Base-by-base conservation (phyloP, 2,888 invertebrate genomes). In the Heliconius aoede region DNA sequence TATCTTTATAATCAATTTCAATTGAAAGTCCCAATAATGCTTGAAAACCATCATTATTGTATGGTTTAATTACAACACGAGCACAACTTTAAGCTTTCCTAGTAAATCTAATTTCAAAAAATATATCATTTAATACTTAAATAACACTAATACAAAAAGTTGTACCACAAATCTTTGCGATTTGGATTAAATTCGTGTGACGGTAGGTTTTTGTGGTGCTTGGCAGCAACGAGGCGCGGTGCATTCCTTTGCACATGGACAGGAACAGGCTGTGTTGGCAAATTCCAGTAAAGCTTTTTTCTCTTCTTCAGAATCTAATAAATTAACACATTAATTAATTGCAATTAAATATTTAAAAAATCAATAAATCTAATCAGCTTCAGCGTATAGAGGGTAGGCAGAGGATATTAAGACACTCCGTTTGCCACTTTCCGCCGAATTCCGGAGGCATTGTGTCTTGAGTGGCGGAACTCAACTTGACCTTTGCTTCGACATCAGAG, bases 201-300 rank as follows among this genome's bases (percentile, higher is more conserved):
- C 82, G 36, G 87, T 78, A 9, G 92, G 90, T 58, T 84, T 86
- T 24, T 79, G 80, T 0, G 89, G 90, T 0, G 93, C 84, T 32
- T 87, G 85, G 78, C 94, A 94, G 79, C 94, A 94, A 11, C 91
- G 86, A 0, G 93, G 93, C 8, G 92, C 92, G 2, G 82, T 86
- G 84, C 95, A 93, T 82, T 93, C 93, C 80, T 95, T 95, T 36
- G 92, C 95, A 72, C 93, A 95, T 0, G 92, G 92, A 58, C 86
- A 89, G 4, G 89, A 87, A 78, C 90, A 91, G 1, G 91, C 92
- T 11, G 86, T 86, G 80, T 91, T 92, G 1, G 90, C 89, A 71
- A 91, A 91, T 58, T 94, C 92, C 75, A 93, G 85, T 73, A 90
- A 80, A 24, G 86, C 86, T 80, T 91, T 93, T 77, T 90, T 90